A percentile compares a stretch with the other conserved stretches of the same genome.
phyloP scores from a whole-genome alignment of 2,888 invertebrate genomes.

The Heliconius aoede region DNA sequence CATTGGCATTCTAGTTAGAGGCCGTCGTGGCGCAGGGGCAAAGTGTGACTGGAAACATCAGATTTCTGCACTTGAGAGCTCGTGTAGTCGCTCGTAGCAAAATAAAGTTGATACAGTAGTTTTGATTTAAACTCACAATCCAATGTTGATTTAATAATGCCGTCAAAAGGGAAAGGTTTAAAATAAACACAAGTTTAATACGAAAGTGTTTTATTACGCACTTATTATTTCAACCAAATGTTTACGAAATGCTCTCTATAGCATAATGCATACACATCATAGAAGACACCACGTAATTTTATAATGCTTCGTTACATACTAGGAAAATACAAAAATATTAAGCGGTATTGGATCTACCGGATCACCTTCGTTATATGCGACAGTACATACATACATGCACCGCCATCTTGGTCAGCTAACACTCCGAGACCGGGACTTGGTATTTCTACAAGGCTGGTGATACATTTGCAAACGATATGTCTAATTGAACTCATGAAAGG shows the following conservation, averaged over 20 bases:
- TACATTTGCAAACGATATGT: constrained; percentile 29
- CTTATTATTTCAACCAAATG: constrained; percentile 83
- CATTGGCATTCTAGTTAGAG: no score
- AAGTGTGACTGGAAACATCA: no score
- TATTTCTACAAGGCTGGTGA: constrained; percentile 47
- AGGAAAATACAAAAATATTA: constrained; percentile 84
- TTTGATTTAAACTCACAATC: background rate
- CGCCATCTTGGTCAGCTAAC: constrained; percentile 64
- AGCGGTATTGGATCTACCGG: constrained; percentile 76
- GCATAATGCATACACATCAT: constrained; percentile 80
- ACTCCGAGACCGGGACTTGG: constrained; percentile 69
- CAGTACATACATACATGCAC: constrained; percentile 51
- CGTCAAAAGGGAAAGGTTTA: constrained; percentile 16
- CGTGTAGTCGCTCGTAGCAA: background rate
- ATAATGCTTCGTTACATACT: constrained; percentile 76
- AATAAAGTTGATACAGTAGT: background rate
- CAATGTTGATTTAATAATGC: background rate
- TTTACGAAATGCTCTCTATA: constrained; percentile 80
- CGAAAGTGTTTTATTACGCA: constrained; percentile 84
- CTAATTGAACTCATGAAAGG: background rate
- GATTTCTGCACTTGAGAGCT: no score
- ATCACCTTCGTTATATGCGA: constrained; percentile 60
- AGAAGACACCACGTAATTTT: constrained; percentile 75
- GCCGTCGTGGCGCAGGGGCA: no score
- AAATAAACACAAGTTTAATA: constrained; percentile 58